Evolutionary conservation across 1,140 invertebrate genomes (phyloP).

Genomic region (Philotrypesis tridentata): DNA sequence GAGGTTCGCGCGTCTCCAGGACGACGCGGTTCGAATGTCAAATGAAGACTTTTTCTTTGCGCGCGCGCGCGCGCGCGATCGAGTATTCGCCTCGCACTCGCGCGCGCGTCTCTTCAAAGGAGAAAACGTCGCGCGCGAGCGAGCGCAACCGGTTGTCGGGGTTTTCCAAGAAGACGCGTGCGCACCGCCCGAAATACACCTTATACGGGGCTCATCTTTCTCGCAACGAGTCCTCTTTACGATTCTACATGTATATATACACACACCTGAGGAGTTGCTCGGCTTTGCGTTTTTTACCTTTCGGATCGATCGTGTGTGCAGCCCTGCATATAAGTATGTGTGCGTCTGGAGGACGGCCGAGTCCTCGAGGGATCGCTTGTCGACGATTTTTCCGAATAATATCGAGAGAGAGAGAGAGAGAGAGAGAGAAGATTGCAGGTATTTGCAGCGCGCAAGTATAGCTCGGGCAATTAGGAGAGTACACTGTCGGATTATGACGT

Average conservation of each 20-base stretch:
- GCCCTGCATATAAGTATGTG: no score
- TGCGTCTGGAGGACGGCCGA: no score
- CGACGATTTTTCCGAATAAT: neutral
- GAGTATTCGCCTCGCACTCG: neutral
- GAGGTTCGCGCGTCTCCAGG: conserved; percentile 43
- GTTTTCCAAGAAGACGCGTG: conserved; percentile 40
- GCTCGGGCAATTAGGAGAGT: conserved; percentile 37
- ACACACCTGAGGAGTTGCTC: no score
- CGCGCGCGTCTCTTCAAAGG: neutral
- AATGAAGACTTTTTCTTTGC: conserved; percentile 16
- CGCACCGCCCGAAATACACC: conserved; percentile 13
- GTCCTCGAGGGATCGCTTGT: conserved; percentile 5
- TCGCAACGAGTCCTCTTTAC: neutral
- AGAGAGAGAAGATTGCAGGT: no score
- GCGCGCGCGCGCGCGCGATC: neutral
- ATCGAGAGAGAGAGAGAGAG: neutral
- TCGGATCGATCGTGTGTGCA: no score
- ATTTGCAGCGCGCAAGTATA: no score
- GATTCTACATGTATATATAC: no score
- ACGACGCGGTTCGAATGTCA: conserved; percentile 28
- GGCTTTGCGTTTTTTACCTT: neutral
- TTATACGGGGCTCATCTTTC: conserved; percentile 29
- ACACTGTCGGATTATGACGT: conserved; percentile 35
- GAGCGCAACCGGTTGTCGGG: neutral
- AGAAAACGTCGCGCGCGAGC: neutral